A percentile compares a stretch with the other conserved stretches of the same genome.
phyloP scores from a whole-genome alignment of 2,797 vertebrate genomes.

The Masticophis lateralis region DNA sequence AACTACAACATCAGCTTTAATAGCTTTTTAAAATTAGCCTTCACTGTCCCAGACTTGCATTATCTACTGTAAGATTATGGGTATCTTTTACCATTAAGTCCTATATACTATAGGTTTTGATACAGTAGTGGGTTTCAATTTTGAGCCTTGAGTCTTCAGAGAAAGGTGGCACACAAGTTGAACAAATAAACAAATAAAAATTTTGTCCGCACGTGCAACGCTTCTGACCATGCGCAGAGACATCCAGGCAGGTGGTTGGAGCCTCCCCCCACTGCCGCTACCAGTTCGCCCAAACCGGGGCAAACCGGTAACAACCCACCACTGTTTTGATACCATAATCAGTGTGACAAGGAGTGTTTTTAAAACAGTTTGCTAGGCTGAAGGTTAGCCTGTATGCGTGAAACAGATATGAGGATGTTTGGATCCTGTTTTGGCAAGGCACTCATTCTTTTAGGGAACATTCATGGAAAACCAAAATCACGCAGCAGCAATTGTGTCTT shows the following conservation, averaged over 20 bases:
- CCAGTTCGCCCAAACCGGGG: no score
- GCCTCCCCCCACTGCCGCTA: no score
- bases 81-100: neutral
- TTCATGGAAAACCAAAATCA: neutral
- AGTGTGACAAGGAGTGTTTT: neutral
- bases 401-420: neutral
- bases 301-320: no score
- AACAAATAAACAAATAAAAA: no score
- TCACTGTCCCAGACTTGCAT: neutral
- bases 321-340: rapidly evolving
- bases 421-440: neutral
- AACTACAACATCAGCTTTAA: neutral
- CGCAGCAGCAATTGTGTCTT: neutral
- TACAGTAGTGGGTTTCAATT: no score
- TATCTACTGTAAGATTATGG: neutral
- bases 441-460: neutral
- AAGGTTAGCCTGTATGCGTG: neutral
- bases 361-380: neutral
- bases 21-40: neutral
- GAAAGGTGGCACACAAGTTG: no score
- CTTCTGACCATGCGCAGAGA: no score
- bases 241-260: no score
- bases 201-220: no score
- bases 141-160: no score
- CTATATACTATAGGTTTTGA: neutral